phyloP scores from a whole-genome alignment of 2,113 vertebrate genomes.

The Stercorarius parasiticus region DNA sequence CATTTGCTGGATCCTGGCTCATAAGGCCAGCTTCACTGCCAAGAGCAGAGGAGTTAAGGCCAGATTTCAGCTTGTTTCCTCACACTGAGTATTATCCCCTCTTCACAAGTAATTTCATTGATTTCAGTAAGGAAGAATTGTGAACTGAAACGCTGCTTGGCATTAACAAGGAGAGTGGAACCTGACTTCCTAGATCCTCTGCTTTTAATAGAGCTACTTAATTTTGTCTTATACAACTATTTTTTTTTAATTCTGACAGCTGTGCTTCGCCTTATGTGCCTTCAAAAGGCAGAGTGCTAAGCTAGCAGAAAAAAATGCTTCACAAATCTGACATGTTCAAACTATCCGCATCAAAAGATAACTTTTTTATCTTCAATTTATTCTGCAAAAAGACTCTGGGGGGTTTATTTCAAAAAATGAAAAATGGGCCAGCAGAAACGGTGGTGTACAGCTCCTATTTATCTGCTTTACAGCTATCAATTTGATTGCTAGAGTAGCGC shows the following conservation, averaged over 20 bases:
- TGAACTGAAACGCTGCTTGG: neutral
- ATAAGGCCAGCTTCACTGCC: neutral
- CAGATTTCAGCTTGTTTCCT: neutral
- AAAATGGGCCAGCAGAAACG: slow-evolving; percentile 69
- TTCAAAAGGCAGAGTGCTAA: slow-evolving; percentile 55
- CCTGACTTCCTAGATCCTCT: neutral
- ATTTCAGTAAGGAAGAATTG: neutral
- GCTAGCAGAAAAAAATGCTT: slow-evolving; percentile 38
- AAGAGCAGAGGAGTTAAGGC: neutral
- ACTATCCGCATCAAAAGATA: slow-evolving; percentile 72
- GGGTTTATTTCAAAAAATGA: slow-evolving; percentile 76
- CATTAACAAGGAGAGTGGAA: neutral
- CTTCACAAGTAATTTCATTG: neutral
- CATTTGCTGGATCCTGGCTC: neutral
- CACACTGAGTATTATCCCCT: neutral
- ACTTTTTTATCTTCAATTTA: slow-evolving; percentile 77
- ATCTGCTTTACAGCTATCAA: slow-evolving; percentile 75
- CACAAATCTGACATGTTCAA: slow-evolving; percentile 73
- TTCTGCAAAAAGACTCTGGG: slow-evolving; percentile 74
- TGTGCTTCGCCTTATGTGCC: slow-evolving; percentile 35
- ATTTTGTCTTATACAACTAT: slow-evolving; percentile 29
- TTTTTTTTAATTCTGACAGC: slow-evolving; percentile 20
- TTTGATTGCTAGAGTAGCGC: slow-evolving; percentile 65
- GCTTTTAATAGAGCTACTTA: slow-evolving; percentile 55
- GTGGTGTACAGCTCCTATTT: slow-evolving; percentile 68